A percentile compares a stretch with the other conserved stretches of the same genome.
These are phyloP conservation scores for Andrena fulva DNA, from an alignment of 2,888 invertebrate species.

Conservation along the genomic window DNA sequence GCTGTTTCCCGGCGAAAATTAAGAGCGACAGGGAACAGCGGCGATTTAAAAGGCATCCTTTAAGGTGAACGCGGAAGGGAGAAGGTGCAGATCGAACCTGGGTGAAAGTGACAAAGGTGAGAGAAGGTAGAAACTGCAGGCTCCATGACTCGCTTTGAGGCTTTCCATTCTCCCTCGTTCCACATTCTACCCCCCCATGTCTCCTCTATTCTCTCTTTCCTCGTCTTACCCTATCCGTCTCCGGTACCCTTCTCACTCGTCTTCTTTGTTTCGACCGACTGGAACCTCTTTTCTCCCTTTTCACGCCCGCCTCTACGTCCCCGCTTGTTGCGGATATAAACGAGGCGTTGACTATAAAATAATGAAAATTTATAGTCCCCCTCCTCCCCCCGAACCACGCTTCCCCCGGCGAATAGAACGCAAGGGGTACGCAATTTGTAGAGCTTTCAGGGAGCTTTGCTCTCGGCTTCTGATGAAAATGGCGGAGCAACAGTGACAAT, in stretches of 20 bases:
- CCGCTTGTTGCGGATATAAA: conserved; percentile 79
- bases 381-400: conserved; percentile 41
- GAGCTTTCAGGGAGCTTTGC: conserved; percentile 80
- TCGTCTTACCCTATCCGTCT: conserved; percentile 3
- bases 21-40: conserved; percentile 41
- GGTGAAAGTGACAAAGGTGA: conserved; percentile 59
- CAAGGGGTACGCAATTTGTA: conserved; percentile 79
- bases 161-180: conserved; percentile 33
- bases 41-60: conserved; percentile 44
- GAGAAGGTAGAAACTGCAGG: conserved; percentile 41
- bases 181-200: conserved; percentile 23
- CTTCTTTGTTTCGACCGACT: conserved; percentile 45
- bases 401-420: conserved; percentile 64
- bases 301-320: conserved; percentile 43
- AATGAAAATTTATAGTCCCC: conserved; percentile 80
- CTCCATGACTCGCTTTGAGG: conserved; percentile 49
- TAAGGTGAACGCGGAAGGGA: not conserved
- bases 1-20: conserved; percentile 50
- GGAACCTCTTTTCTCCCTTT: conserved; percentile 21
- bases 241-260: conserved; percentile 5
- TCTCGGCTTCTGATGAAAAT: conserved; percentile 71
- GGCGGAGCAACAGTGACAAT: conserved; percentile 77
- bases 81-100: conserved; percentile 33
- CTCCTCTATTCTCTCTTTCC: conserved; percentile 20
- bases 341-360: conserved; percentile 81